Percentiles rank a stretch among this genome's conserved stretches.
These are phyloP conservation scores for Monopis laevigella DNA, from an alignment of 2,888 invertebrate genomes.

Conservation along the genomic window DNA sequence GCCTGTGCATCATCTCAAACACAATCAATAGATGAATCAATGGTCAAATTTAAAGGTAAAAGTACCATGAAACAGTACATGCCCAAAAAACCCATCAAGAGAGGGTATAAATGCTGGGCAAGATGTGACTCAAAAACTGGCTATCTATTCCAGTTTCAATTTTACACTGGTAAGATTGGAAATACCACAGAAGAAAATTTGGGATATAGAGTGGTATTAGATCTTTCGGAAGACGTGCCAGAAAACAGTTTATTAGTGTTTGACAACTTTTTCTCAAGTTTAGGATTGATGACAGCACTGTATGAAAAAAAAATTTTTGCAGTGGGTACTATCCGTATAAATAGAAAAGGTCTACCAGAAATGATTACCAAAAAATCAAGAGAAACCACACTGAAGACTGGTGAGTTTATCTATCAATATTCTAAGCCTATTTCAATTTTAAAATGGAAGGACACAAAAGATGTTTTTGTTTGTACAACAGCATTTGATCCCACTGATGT, in stretches of 20 bases:
- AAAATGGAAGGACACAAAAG: constrained; percentile 18
- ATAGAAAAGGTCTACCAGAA: constrained; percentile 13
- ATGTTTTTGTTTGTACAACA: constrained; percentile 17
- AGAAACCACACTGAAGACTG: constrained; percentile 15
- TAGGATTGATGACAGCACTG: background rate
- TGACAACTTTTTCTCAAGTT: constrained; percentile 10
- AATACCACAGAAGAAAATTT: constrained; percentile 20
- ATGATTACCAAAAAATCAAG: constrained; percentile 18
- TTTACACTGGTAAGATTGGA: constrained; percentile 22
- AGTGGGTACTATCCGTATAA: constrained; percentile 14
- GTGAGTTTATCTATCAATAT: constrained; percentile 14
- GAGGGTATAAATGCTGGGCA: constrained; percentile 24
- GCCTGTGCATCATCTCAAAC: constrained; percentile 19
- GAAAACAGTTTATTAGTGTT: constrained; percentile 11
- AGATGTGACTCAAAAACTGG: constrained; percentile 21
- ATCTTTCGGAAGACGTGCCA: constrained; percentile 11
- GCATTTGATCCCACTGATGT: constrained; percentile 16
- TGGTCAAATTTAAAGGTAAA: constrained; percentile 24
- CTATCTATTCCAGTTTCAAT: constrained; percentile 21
- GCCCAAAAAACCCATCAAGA: constrained; percentile 24
- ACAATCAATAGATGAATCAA: constrained; percentile 23
- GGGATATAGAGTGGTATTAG: constrained; percentile 14
- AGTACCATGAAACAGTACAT: constrained; percentile 23
- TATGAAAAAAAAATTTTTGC: constrained; percentile 9
- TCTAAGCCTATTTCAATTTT: constrained; percentile 14